Percentiles rank a stretch among this genome's conserved stretches.
Evolutionary conservation across 1,140 invertebrate genomes (phyloP).

Genomic region (Bombus soroeensis): DNA sequence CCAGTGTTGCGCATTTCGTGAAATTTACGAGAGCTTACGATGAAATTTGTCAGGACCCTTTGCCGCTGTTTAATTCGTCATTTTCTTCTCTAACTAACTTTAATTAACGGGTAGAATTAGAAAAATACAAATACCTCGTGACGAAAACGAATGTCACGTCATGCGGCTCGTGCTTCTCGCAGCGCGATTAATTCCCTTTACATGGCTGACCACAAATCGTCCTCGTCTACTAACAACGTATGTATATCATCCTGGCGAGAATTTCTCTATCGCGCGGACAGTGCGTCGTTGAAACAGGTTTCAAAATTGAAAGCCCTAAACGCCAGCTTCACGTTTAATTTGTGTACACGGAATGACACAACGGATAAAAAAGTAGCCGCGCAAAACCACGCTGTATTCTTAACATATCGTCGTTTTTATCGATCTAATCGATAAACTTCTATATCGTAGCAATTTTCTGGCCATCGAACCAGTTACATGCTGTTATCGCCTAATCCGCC

Average conservation of each 20-base stretch:
- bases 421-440: background rate
- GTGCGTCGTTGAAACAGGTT: background rate
- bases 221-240: background rate
- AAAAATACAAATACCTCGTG: conserved; percentile 3
- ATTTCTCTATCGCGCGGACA: background rate
- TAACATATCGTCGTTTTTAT: background rate
- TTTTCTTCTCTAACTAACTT: background rate
- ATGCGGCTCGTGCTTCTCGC: background rate
- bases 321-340: background rate
- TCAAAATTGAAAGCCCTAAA: background rate
- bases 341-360: background rate
- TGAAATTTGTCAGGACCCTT: background rate
- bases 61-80: background rate
- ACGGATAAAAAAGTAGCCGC: background rate
- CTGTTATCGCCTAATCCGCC: background rate
- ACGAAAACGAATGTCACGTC: background rate
- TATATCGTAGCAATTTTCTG: background rate
- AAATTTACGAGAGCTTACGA: background rate
- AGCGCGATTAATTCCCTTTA: conserved; percentile 17
- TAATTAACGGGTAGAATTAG: background rate
- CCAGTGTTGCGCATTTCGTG: background rate
- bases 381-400: background rate
- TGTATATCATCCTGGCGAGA: background rate
- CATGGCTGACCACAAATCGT: conserved; percentile 5
- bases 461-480: background rate